Evolutionary conservation across 2,113 vertebrate genomes (phyloP).

Genomic region (Myotis lucifugus): DNA sequence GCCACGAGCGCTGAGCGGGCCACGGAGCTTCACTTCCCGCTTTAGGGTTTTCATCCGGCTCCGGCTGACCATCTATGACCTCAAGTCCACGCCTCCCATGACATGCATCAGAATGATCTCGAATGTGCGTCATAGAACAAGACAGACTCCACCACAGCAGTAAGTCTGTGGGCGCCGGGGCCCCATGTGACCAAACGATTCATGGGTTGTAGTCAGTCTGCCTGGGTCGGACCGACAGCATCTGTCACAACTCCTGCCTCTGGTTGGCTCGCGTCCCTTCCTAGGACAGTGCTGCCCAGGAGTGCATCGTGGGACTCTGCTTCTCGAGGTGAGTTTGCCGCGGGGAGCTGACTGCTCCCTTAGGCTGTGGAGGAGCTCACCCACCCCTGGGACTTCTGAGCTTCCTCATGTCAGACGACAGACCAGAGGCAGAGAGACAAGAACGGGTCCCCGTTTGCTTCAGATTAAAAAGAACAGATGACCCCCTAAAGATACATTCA

Average conservation of each 20-base stretch:
- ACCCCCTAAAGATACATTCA: background rate
- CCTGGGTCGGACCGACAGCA: background rate
- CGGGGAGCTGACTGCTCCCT: background rate
- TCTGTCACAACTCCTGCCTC: background rate
- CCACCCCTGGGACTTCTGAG: background rate
- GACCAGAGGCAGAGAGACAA: background rate
- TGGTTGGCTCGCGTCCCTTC: background rate
- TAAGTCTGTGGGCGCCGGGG: background rate
- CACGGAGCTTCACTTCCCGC: rapidly evolving
- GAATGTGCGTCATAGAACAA: background rate
- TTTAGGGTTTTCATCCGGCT: background rate
- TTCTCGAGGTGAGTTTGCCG: background rate
- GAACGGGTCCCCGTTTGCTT: background rate
- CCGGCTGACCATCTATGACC: background rate
- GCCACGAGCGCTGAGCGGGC: background rate
- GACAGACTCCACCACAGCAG: background rate
- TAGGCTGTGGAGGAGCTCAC: rapidly evolving
- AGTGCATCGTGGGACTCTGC: background rate
- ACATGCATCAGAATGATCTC: background rate
- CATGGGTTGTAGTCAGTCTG: background rate
- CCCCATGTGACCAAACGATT: background rate
- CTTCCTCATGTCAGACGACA: rapidly evolving
- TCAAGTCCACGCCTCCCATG: background rate
- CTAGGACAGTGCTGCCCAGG: background rate
- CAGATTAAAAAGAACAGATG: background rate